phyloP scores from a whole-genome alignment of 2,888 invertebrate species.

The Hyppa rectilinea region DNA sequence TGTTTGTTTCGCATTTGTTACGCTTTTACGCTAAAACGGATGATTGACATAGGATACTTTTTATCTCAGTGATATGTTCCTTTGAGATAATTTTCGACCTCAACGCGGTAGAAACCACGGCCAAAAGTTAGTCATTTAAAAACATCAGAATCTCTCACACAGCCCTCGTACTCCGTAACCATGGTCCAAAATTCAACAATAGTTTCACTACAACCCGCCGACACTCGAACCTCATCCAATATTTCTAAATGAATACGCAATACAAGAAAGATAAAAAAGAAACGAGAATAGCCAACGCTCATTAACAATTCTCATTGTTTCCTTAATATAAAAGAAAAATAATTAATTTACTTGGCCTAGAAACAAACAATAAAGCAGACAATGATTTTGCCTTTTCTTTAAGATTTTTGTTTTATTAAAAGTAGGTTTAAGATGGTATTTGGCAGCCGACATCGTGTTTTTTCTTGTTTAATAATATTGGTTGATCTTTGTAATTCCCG shows the following conservation, averaged over 20 bases:
- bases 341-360: constrained; percentile 82
- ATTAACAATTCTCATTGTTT: constrained; percentile 86
- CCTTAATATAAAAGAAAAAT: constrained; percentile 80
- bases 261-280: constrained; percentile 73
- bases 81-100: too few relatives aligned
- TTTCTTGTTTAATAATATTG: constrained; percentile 36
- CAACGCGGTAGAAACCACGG: too few relatives aligned
- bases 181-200: not conserved
- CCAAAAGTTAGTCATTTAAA: too few relatives aligned
- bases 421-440: constrained; percentile 57
- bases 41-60: too few relatives aligned
- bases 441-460: constrained; percentile 55
- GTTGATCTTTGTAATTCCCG: constrained; percentile 25
- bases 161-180: not conserved
- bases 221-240: constrained; percentile 60
- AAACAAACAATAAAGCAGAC: constrained; percentile 70
- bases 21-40: too few relatives aligned
- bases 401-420: constrained; percentile 64
- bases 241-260: constrained; percentile 76
- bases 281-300: constrained; percentile 77
- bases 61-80: too few relatives aligned
- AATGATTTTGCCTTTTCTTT: constrained; percentile 67
- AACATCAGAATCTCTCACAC: too few relatives aligned
- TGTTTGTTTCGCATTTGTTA: too few relatives aligned
- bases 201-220: constrained; percentile 35